phyloP scores from a whole-genome alignment of 2,888 invertebrate species.

The Drosophila antonietae region DNA sequence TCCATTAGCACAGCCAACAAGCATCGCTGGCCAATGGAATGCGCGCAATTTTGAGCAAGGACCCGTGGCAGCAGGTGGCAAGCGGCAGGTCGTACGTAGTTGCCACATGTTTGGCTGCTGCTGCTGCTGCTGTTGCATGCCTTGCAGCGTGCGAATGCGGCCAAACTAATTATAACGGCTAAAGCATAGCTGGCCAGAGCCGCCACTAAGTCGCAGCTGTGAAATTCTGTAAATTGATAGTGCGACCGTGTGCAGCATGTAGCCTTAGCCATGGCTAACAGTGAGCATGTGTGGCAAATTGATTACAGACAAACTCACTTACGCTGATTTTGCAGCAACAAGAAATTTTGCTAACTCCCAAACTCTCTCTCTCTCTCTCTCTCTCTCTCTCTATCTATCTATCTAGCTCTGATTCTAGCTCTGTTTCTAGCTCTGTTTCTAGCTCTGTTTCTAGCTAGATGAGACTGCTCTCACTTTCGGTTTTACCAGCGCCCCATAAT shows the following conservation, averaged over 20 bases:
- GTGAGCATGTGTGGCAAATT: conserved; percentile 10
- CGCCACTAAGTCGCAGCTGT: background rate
- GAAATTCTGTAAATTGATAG: conserved; percentile 26
- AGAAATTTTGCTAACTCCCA: background rate
- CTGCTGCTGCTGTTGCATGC: background rate
- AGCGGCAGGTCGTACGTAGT: conserved; percentile 11
- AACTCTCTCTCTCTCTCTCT: no score
- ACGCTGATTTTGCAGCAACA: background rate
- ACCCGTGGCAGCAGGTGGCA: conserved; percentile 24
- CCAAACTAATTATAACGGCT: conserved; percentile 54
- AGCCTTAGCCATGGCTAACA: conserved; percentile 4
- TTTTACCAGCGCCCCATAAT: no score
- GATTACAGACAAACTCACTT: conserved; percentile 13
- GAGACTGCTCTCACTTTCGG: no score
- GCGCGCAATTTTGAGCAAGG: conserved; percentile 52
- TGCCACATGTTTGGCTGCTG: conserved; percentile 30
- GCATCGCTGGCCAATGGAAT: conserved; percentile 19
- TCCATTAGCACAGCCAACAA: conserved; percentile 31
- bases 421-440: no score
- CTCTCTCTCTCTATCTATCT: background rate
- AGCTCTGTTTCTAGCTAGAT: no score
- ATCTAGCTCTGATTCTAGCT: no score
- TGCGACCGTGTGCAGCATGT: conserved; percentile 7
- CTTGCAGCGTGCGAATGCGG: conserved; percentile 30
- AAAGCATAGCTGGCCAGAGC: conserved; percentile 13